Percentiles rank a stretch among this genome's conserved stretches.
Evolutionary conservation across 1,140 invertebrate genomes (phyloP).

Genomic region (Pygmarrhopalites habei): DNA sequence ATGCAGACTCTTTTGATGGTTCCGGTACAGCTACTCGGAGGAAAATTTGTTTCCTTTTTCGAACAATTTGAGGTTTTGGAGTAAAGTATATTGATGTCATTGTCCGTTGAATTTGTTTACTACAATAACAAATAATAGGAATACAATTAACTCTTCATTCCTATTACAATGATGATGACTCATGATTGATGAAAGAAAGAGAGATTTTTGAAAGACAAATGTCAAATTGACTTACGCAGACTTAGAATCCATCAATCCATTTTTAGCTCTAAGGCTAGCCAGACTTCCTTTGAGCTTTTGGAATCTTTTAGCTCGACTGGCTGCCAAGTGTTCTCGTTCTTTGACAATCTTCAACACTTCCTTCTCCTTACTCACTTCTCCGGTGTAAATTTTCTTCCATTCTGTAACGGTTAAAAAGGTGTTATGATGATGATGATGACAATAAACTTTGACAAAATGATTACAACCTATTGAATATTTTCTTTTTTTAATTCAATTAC

Average conservation of each 20-base stretch:
- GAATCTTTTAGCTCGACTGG: slow-evolving; percentile 10
- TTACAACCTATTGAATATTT: too few relatives aligned
- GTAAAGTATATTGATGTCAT: slow-evolving; percentile 30
- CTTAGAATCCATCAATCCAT: not conserved
- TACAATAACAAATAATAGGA: too few relatives aligned
- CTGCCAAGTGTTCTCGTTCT: slow-evolving; percentile 7
- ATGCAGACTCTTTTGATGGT: not conserved
- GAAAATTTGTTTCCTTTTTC: slow-evolving; percentile 17
- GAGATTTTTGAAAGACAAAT: too few relatives aligned
- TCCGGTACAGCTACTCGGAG: slow-evolving; percentile 13
- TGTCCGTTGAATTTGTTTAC: slow-evolving; percentile 19
- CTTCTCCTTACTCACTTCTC: slow-evolving; percentile 17
- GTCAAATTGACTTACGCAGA: not conserved
- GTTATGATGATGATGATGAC: too few relatives aligned
- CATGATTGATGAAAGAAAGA: too few relatives aligned
- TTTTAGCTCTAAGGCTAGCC: not conserved
- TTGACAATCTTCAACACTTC: slow-evolving; percentile 19
- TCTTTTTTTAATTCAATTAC: too few relatives aligned
- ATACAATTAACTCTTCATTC: too few relatives aligned
- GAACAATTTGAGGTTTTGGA: slow-evolving; percentile 16
- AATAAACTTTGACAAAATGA: not conserved
- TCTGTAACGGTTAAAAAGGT: slow-evolving; percentile 14
- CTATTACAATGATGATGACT: too few relatives aligned
- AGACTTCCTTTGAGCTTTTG: slow-evolving; percentile 14
- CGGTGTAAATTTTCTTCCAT: slow-evolving; percentile 29